phyloP scores from a whole-genome alignment of 2,113 vertebrate species.

The Notiomystis cincta region DNA sequence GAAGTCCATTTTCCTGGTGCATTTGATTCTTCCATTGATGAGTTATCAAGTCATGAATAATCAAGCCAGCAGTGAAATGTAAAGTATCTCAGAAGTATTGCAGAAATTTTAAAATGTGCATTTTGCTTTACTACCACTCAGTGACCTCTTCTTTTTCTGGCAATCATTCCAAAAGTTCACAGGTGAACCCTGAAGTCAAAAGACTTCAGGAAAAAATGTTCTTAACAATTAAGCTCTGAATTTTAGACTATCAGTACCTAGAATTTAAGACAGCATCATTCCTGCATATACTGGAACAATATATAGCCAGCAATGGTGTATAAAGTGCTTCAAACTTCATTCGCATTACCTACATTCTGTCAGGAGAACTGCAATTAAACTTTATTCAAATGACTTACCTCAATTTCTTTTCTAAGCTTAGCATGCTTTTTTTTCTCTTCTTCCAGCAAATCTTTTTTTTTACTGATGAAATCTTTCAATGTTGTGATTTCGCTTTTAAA shows the following conservation, averaged over 20 bases:
- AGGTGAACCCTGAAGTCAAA: background rate
- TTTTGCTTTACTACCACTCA: background rate
- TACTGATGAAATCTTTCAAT: slow-evolving; percentile 51
- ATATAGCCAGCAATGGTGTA: background rate
- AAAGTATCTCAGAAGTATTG: background rate
- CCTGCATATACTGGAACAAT: background rate
- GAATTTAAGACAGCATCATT: background rate
- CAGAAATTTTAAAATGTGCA: background rate
- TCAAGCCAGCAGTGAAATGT: background rate
- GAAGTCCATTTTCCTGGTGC: background rate
- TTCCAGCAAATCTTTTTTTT: slow-evolving; percentile 57
- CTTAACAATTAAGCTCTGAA: background rate
- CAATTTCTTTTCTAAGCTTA: slow-evolving; percentile 77
- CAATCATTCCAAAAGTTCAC: background rate
- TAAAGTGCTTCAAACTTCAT: background rate
- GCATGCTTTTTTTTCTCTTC: slow-evolving; percentile 67
- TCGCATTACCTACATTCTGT: background rate
- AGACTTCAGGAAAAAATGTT: background rate
- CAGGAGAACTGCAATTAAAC: background rate
- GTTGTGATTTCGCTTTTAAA: slow-evolving; percentile 58
- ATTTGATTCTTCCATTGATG: background rate
- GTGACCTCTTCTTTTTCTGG: background rate
- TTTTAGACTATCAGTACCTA: background rate
- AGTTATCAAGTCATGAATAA: background rate
- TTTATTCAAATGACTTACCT: slow-evolving; percentile 59